These are phyloP conservation scores for Philypnodon macrostomus DNA, from an alignment of 2,797 vertebrate species.

Conservation along the genomic window DNA sequence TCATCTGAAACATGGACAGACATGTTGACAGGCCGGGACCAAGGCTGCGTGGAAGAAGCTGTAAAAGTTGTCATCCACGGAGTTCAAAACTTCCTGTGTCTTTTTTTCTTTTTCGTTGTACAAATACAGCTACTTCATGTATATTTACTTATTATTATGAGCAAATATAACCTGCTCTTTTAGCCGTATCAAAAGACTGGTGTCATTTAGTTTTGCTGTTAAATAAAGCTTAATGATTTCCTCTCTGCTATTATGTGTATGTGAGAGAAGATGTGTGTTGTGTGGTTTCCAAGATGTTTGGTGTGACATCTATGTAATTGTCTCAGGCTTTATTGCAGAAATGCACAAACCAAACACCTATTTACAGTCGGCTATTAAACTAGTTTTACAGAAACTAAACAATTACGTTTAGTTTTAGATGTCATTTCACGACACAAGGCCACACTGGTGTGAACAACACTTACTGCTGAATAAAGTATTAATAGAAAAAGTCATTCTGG, in stretches of 20 bases:
- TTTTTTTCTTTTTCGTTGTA: constrained; percentile 13
- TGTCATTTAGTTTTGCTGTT: constrained; percentile 18
- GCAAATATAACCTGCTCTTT: constrained; percentile 46
- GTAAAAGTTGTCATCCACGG: constrained; percentile 1
- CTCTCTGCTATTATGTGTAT: constrained; percentile 1
- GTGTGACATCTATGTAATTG: constrained; percentile 1
- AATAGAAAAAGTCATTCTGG: constrained; percentile 31
- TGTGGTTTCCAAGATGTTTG: constrained; percentile 12
- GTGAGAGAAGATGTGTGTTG: neutral
- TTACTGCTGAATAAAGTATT: constrained; percentile 16
- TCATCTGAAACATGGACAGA: constrained; percentile 45
- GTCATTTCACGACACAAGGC: neutral
- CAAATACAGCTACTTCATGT: constrained; percentile 4
- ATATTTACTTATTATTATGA: constrained; percentile 22
- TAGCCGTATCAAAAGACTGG: constrained; percentile 12
- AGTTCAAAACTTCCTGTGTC: constrained; percentile 20
- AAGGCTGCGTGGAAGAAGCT: constrained; percentile 17
- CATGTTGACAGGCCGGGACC: constrained; percentile 6
- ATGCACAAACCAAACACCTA: too few relatives aligned
- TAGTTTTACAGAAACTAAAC: too few relatives aligned
- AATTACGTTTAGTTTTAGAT: too few relatives aligned
- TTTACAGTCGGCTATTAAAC: too few relatives aligned
- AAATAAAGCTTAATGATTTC: constrained; percentile 17
- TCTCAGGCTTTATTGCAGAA: too few relatives aligned
- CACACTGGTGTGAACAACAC: constrained; percentile 12